Base-by-base conservation (phyloP, 1,140 invertebrate species). In the Harpegnathos saltator region DNA sequence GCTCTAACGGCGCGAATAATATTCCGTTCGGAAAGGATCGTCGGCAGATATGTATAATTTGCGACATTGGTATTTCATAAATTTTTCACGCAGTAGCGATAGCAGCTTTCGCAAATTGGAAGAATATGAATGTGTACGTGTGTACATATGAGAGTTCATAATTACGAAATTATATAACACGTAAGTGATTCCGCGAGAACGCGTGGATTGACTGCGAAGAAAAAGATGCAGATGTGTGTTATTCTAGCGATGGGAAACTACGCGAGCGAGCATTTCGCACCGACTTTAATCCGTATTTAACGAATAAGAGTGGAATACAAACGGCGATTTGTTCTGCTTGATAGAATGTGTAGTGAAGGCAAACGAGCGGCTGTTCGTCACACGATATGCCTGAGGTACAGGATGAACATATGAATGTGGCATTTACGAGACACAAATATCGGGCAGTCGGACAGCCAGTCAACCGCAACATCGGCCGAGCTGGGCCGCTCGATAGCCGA, bases 351-450 rank as follows among this genome's bases (percentile, higher is more conserved):
- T 24, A 62, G 17, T 52, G 17, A 29, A 19, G 24, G 26, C 24
- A 7, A 59, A 73, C 52, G 56, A n/a, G 33, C 62, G 38, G 61
- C 19, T 22, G n/a, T 56, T 56, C 54, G 74, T 66, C 59, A 75
- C 61, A 61, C 50, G 65, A 85, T 84, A 72, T 61, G 50, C 58
- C 19, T 62, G 15, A 15, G 69, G 48, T 44, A 33, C 24, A 59
- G 33, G 48, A 33, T 58, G 9, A 83, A 58, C 61, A 15, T 58
- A 63, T 38, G 7, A 33, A 5, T 65, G 58, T 4, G 15, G 52
- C 59, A 75, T 90, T 86, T 58, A 59, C 82, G 69, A 90, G 83
- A 89, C 84, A 75, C 86, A 85, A 89, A 90, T 90, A 65, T 90
- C 89, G 83, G 83, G 69, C 87, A 90, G 56, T 89, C 85, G 86